Conservation (phyloP, 1,140 invertebrate species). For the Callitettix versicolor region DNA sequence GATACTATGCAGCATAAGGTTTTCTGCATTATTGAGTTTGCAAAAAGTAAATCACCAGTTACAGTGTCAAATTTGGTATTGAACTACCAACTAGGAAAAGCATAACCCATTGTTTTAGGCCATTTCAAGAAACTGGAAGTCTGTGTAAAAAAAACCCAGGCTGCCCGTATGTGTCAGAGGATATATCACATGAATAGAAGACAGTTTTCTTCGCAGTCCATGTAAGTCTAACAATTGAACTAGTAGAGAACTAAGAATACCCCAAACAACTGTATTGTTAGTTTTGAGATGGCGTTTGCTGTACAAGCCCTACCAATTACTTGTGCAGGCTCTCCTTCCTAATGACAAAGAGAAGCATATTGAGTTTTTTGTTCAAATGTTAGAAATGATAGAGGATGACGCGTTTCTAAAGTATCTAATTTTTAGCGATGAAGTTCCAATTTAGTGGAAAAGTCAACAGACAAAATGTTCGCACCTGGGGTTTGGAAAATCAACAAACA, state of each 20-base stretch:
- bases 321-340: constrained; percentile 11
- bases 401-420: constrained; percentile 8
- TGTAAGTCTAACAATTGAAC: constrained; percentile 15
- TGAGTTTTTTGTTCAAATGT: constrained; percentile 11
- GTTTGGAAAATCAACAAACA: constrained; percentile 7
- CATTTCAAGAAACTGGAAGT: constrained; percentile 16
- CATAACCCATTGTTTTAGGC: constrained; percentile 15
- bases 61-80: constrained; percentile 13
- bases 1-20: constrained; percentile 8
- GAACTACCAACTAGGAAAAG: constrained; percentile 12
- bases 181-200: constrained; percentile 7
- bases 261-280: constrained; percentile 13
- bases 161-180: constrained; percentile 12
- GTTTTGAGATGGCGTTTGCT: constrained; percentile 5
- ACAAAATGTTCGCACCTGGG: constrained; percentile 6
- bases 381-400: constrained; percentile 14
- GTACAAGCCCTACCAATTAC: constrained; percentile 6
- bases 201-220: constrained; percentile 17
- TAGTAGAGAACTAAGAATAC: constrained; percentile 17
- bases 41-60: constrained; percentile 10
- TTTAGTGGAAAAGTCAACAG: constrained; percentile 14
- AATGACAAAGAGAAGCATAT: constrained; percentile 16
- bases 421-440: constrained; percentile 19
- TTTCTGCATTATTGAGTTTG: constrained; percentile 14
- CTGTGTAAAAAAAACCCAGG: constrained; percentile 14